phyloP scores from a whole-genome alignment of 2,113 vertebrate species.

The Dromaius novaehollandiae region DNA sequence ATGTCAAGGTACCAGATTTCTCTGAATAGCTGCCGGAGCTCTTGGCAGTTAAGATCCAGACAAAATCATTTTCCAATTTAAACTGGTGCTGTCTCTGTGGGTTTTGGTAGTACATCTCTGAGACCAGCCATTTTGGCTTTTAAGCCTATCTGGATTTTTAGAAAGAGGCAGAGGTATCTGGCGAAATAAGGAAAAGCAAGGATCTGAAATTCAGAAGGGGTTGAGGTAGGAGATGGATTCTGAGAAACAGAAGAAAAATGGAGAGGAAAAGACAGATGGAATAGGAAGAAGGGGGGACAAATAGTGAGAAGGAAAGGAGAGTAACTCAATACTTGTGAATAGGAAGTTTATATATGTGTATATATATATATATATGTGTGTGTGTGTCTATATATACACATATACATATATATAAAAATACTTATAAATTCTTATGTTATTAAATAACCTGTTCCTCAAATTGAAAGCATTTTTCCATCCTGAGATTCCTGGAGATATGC shows the following conservation, averaged over 20 bases:
- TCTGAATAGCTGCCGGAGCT: background rate
- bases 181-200: background rate
- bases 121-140: background rate
- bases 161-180: background rate
- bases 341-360: background rate
- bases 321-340: background rate
- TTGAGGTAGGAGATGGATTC: background rate
- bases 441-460: background rate
- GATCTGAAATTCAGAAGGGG: background rate
- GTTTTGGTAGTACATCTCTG: background rate
- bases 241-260: background rate
- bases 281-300: background rate
- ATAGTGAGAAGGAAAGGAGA: background rate
- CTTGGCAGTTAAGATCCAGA: background rate
- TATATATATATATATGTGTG: too few species aligned
- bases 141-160: background rate
- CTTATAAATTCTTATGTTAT: background rate
- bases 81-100: background rate
- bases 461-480: background rate
- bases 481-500: background rate
- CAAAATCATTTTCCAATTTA: background rate
- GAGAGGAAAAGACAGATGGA: background rate
- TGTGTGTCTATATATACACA: background rate
- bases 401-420: background rate
- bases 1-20: background rate